A percentile compares a stretch with the other conserved stretches of the same genome.
These are phyloP conservation scores for Hydropotes inermis DNA, from an alignment of 2,113 vertebrate species.

Conservation along the genomic window DNA sequence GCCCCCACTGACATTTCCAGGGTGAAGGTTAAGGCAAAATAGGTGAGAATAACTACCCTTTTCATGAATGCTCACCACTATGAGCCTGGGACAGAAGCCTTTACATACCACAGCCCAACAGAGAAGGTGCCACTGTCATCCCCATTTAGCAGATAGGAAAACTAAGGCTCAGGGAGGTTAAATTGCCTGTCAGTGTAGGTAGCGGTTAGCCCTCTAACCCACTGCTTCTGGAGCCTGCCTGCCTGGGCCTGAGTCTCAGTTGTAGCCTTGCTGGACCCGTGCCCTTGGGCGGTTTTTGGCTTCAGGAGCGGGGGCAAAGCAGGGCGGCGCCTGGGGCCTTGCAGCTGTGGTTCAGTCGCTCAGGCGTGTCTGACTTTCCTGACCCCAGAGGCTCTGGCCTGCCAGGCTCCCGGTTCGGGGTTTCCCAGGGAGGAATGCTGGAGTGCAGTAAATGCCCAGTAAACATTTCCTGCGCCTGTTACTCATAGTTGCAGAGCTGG, in stretches of 20 bases:
- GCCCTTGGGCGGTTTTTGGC: background rate
- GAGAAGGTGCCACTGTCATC: background rate
- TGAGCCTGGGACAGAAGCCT: background rate
- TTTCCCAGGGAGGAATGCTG: background rate
- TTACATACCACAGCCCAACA: background rate
- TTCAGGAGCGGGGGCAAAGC: background rate
- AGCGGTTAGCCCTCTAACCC: background rate
- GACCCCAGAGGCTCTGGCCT: background rate
- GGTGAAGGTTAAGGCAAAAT: too few species aligned
- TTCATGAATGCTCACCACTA: accelerated
- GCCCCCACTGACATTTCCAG: background rate
- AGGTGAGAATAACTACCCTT: background rate
- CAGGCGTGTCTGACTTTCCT: background rate
- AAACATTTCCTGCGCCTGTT: background rate
- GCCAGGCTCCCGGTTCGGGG: accelerated
- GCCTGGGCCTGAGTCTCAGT: background rate
- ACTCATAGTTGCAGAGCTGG: background rate
- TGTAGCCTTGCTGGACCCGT: background rate
- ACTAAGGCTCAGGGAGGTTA: background rate
- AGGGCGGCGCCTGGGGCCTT: background rate
- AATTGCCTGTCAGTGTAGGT: accelerated
- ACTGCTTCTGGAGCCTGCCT: background rate
- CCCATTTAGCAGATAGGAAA: background rate
- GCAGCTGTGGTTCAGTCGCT: background rate
- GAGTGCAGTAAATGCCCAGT: background rate